phyloP scores from a whole-genome alignment of 2,888 invertebrate genomes.

The Pseudococcus jackbeardsleyi region DNA sequence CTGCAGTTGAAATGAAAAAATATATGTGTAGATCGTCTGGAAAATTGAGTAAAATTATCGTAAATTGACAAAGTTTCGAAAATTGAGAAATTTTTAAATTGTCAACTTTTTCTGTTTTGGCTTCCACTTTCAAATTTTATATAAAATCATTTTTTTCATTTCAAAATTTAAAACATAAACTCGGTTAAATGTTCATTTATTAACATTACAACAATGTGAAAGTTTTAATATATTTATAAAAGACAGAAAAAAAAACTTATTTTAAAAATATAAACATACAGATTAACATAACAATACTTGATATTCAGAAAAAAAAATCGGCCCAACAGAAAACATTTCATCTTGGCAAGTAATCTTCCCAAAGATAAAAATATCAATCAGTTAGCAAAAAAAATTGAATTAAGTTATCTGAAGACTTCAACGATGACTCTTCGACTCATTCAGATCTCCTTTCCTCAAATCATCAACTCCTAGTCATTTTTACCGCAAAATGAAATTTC shows the following conservation, averaged over 20 bases:
- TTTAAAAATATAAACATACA: not conserved
- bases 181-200: slow-evolving; percentile 6
- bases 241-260: slow-evolving; percentile 9
- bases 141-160: too few relatives aligned
- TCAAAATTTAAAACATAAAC: not conserved
- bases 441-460: not conserved
- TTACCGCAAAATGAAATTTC: too few relatives aligned
- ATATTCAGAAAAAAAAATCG: not conserved
- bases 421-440: not conserved
- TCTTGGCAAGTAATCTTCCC: not conserved
- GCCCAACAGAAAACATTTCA: not conserved
- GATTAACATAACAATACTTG: not conserved
- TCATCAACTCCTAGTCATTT: not conserved
- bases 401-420: not conserved
- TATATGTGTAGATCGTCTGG: too few relatives aligned
- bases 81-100: too few relatives aligned
- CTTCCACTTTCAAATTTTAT: too few relatives aligned
- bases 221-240: slow-evolving; percentile 37
- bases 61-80: too few relatives aligned
- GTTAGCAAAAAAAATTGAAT: not conserved
- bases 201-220: slow-evolving; percentile 40
- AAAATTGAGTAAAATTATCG: too few relatives aligned
- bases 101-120: too few relatives aligned
- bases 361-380: not conserved
- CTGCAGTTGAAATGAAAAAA: too few relatives aligned